phyloP scores from a whole-genome alignment of 2,888 invertebrate species.

The Tetranychus piercei region DNA sequence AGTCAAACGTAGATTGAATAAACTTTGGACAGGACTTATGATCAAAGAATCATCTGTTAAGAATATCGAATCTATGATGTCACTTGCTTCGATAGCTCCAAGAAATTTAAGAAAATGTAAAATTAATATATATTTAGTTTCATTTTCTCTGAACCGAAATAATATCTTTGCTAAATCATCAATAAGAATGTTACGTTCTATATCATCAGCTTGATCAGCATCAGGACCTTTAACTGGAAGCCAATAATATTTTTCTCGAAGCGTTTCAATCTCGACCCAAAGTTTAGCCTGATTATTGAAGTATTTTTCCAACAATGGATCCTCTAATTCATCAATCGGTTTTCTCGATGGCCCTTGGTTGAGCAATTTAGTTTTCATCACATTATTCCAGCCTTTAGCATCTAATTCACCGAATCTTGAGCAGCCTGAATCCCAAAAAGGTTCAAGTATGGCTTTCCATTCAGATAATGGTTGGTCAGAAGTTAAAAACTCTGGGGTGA shows the following conservation, averaged over 20 bases:
- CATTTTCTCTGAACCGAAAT: conserved; percentile 25
- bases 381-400: conserved; percentile 31
- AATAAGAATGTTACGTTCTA: conserved; percentile 33
- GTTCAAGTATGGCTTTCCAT: conserved; percentile 31
- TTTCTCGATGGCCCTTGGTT: not conserved
- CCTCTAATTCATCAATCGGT: conserved; percentile 23
- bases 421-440: conserved; percentile 35
- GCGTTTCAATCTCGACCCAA: conserved; percentile 33
- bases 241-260: conserved; percentile 32
- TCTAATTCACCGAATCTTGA: conserved; percentile 33
- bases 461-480: conserved; percentile 27
- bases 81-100: conserved; percentile 20
- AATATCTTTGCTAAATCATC: conserved; percentile 32
- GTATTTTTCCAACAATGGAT: conserved; percentile 24
- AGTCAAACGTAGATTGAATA: not conserved
- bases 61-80: not conserved
- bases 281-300: conserved; percentile 19
- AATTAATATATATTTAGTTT: conserved; percentile 26
- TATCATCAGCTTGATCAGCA: conserved; percentile 33
- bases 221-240: conserved; percentile 32
- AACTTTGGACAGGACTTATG: not conserved
- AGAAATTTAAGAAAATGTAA: conserved; percentile 29
- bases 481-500: conserved; percentile 28
- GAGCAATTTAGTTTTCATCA: not conserved
- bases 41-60: not conserved